Conservation (phyloP, 23 tunicate genomes). For the Halocynthia aurantium region DNA sequence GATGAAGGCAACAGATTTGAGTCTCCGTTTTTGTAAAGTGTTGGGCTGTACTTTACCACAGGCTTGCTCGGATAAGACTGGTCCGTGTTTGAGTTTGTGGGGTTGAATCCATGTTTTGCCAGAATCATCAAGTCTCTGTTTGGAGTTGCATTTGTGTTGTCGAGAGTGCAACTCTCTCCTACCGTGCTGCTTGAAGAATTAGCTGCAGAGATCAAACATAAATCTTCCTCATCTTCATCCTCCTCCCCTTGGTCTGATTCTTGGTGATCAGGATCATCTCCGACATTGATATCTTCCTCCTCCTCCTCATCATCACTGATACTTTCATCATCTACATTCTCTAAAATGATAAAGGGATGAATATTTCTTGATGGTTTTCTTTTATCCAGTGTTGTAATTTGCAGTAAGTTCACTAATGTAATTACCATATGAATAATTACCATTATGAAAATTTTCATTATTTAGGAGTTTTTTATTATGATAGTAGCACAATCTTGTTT, state of each 20-base stretch:
- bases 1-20: neutral
- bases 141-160: neutral
- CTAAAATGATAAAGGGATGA: neutral
- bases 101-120: neutral
- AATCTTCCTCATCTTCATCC: slow-evolving; percentile 16
- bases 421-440: no score
- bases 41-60: neutral
- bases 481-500: no score
- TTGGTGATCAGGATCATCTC: neutral
- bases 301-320: slow-evolving; percentile 1
- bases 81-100: neutral
- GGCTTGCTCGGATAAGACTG: neutral
- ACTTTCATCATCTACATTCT: slow-evolving; percentile 14
- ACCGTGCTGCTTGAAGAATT: slow-evolving; percentile 20
- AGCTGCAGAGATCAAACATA: slow-evolving; percentile 22
- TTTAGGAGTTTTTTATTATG: no score
- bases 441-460: no score
- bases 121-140: neutral
- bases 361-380: no score
- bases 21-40: neutral
- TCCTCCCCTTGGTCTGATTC: neutral
- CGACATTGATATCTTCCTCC: slow-evolving; percentile 2
- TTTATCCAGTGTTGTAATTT: no score
- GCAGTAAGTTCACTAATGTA: no score
- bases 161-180: slow-evolving; percentile 4